These are phyloP conservation scores for Galerucella pusilla DNA, from an alignment of 2,888 invertebrate genomes.

Conservation along the genomic window DNA sequence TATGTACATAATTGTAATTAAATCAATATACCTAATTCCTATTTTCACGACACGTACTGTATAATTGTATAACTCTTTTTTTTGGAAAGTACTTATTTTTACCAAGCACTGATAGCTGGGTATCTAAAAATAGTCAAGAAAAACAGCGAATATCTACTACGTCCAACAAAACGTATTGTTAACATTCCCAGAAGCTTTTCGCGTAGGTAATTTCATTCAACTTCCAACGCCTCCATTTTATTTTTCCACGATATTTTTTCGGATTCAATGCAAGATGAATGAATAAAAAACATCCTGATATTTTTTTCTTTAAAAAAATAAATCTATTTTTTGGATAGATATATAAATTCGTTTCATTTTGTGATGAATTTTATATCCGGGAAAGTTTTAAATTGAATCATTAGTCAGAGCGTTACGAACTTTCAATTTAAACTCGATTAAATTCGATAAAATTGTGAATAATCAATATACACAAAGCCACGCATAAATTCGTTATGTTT, in stretches of 20 bases:
- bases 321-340: too few relatives aligned
- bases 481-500: too few relatives aligned
- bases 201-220: neutral
- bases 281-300: neutral
- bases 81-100: too few relatives aligned
- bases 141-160: neutral
- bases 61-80: too few relatives aligned
- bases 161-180: neutral
- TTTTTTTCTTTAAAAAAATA: neutral
- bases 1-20: too few relatives aligned
- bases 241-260: neutral
- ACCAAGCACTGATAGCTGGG: neutral
- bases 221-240: neutral
- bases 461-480: too few relatives aligned
- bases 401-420: neutral
- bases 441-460: too few relatives aligned
- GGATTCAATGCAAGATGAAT: neutral
- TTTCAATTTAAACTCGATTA: neutral
- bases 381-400: neutral
- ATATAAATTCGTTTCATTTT: too few relatives aligned
- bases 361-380: too few relatives aligned
- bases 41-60: too few relatives aligned
- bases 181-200: constrained; percentile 2
- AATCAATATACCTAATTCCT: too few relatives aligned
- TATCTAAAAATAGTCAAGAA: neutral